Percentiles rank a stretch among this genome's conserved stretches.
Conservation (phyloP, 2,797 vertebrate species). For the Syndactyla subalaris region DNA sequence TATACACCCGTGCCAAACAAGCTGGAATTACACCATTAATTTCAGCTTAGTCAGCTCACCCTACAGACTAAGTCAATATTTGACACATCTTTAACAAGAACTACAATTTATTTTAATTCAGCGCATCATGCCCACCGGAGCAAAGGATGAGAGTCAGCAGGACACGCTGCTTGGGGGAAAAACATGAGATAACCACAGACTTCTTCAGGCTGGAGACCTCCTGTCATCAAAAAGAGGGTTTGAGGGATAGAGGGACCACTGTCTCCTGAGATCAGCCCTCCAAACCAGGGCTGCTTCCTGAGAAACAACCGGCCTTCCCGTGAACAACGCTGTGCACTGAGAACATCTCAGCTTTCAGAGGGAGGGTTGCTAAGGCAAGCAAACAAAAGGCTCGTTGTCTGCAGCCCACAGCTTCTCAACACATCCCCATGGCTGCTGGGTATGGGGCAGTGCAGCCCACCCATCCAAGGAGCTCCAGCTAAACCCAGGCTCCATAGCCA, state of each 20-base stretch:
- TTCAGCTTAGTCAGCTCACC: slow-evolving; percentile 30
- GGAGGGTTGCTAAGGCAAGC: slow-evolving; percentile 11
- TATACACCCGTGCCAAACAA: not conserved
- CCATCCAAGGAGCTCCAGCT: not conserved
- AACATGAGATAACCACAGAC: not conserved
- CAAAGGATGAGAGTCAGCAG: not conserved
- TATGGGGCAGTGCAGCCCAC: not conserved
- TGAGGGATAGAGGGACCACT: not conserved
- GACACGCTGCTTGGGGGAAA: not conserved
- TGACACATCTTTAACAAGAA: slow-evolving; percentile 1
- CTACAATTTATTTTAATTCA: not conserved
- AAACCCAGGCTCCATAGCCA: not conserved
- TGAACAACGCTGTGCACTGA: fast-evolving
- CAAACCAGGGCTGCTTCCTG: not conserved
- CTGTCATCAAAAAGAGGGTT: not conserved
- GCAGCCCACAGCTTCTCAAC: not conserved
- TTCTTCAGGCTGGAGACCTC: not conserved
- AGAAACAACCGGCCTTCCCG: not conserved
- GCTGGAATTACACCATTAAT: not conserved
- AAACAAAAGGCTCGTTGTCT: slow-evolving; percentile 6
- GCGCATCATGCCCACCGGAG: not conserved
- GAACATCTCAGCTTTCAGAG: slow-evolving; percentile 21
- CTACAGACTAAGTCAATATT: slow-evolving; percentile 28
- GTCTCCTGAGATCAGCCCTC: not conserved
- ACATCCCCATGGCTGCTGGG: not conserved